These are phyloP conservation scores for Eulemur albifrons DNA, from an alignment of 2,797 vertebrate species.

Conservation along the genomic window DNA sequence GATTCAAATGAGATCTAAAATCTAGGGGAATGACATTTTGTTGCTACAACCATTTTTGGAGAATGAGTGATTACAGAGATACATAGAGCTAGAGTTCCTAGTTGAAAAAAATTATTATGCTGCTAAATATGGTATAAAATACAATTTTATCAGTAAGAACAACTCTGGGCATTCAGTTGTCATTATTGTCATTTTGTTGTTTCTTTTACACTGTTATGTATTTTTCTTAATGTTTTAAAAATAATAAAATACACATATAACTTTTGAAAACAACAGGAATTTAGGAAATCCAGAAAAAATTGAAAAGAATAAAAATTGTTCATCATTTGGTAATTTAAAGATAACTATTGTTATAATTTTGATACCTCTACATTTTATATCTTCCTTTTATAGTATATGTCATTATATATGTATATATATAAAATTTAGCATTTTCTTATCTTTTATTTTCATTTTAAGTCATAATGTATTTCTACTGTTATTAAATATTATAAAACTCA, in stretches of 20 bases:
- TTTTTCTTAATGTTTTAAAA: background rate
- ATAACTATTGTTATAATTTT: background rate
- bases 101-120: background rate
- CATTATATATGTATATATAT: background rate
- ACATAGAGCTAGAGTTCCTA: background rate
- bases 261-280: background rate
- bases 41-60: background rate
- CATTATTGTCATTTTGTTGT: background rate
- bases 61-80: background rate
- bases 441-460: background rate
- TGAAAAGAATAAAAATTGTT: background rate
- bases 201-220: background rate
- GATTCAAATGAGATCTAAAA: conserved; percentile 34
- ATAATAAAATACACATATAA: background rate
- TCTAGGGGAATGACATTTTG: background rate
- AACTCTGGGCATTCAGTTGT: background rate
- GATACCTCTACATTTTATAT: background rate
- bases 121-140: background rate
- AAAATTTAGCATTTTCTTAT: background rate
- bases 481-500: background rate
- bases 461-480: background rate
- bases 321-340: background rate
- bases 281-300: background rate
- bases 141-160: background rate
- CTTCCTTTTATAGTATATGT: background rate